Evolutionary conservation across 2,888 invertebrate genomes (phyloP).

Genomic region (Machimus rusticus): DNA sequence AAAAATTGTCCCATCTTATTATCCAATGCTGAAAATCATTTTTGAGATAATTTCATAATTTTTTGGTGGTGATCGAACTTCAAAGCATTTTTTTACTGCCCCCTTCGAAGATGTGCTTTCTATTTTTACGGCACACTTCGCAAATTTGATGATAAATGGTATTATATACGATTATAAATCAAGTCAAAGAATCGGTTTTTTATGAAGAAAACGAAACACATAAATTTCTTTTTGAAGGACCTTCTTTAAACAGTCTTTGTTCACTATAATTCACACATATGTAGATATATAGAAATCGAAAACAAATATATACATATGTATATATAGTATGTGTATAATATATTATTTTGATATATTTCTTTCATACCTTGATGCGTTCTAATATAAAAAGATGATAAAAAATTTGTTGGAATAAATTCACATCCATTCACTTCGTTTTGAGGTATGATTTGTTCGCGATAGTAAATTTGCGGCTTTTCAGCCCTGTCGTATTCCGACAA

Average conservation of each 20-base stretch:
- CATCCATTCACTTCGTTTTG: constrained; percentile 58
- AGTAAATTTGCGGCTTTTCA: constrained; percentile 59
- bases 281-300: neutral
- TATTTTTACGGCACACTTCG: neutral
- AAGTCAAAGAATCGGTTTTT: neutral
- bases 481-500: constrained; percentile 64
- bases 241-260: neutral
- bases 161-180: neutral
- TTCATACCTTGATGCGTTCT: constrained; percentile 64
- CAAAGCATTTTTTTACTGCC: neutral
- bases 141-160: neutral
- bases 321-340: no score
- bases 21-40: neutral
- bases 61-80: neutral
- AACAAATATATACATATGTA: neutral
- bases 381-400: constrained; percentile 61
- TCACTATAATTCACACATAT: neutral
- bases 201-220: neutral
- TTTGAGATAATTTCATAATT: neutral
- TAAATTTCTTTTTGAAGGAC: neutral
- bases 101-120: neutral
- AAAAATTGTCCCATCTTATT: neutral
- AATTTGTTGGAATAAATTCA: constrained; percentile 62
- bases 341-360: neutral
- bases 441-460: constrained; percentile 59